phyloP scores from a whole-genome alignment of 2,888 invertebrate genomes.

The Drosophila cracens region DNA sequence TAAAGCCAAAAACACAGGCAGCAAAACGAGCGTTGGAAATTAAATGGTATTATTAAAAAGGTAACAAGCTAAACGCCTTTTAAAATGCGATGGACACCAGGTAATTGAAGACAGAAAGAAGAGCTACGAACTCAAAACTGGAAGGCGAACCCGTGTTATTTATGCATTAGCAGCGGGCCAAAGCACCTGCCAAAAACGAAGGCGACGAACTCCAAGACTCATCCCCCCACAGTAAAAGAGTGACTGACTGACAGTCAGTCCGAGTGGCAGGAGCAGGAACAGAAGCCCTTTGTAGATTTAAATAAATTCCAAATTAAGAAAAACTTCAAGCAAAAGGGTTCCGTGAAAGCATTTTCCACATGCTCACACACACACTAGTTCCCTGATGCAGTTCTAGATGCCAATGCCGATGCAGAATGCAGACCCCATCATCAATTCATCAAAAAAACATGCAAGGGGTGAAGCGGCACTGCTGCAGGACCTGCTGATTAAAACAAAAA shows the following conservation, averaged over 20 bases:
- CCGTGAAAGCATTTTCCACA: slow-evolving; percentile 52
- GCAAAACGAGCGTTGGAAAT: slow-evolving; percentile 55
- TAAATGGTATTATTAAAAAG: slow-evolving; percentile 80
- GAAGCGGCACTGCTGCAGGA: slow-evolving; percentile 25
- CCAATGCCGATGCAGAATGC: slow-evolving; percentile 22
- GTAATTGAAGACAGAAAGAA: slow-evolving; percentile 3
- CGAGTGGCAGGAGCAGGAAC: slow-evolving; percentile 32
- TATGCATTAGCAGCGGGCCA: slow-evolving; percentile 71
- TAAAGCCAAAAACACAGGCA: slow-evolving; percentile 22
- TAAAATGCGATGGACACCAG: slow-evolving; percentile 63
- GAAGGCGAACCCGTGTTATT: slow-evolving; percentile 65
- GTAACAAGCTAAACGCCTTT: slow-evolving; percentile 82
- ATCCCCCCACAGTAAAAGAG: slow-evolving; percentile 17
- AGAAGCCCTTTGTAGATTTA: slow-evolving; percentile 69
- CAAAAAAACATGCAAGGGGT: slow-evolving; percentile 68
- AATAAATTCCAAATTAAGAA: slow-evolving; percentile 82
- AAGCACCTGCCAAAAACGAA: slow-evolving; percentile 70
- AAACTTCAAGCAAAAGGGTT: slow-evolving; percentile 65
- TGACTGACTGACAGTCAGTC: slow-evolving; percentile 27
- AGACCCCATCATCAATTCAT: slow-evolving; percentile 84
- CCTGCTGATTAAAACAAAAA: slow-evolving; percentile 65
- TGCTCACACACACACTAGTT: slow-evolving; percentile 28
- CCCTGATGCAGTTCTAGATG: slow-evolving; percentile 11
- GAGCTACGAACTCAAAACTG: slow-evolving; percentile 38
- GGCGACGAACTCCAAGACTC: slow-evolving; percentile 52